Conservation (phyloP, 2,888 invertebrate genomes). For the Parthenolecanium corni region DNA sequence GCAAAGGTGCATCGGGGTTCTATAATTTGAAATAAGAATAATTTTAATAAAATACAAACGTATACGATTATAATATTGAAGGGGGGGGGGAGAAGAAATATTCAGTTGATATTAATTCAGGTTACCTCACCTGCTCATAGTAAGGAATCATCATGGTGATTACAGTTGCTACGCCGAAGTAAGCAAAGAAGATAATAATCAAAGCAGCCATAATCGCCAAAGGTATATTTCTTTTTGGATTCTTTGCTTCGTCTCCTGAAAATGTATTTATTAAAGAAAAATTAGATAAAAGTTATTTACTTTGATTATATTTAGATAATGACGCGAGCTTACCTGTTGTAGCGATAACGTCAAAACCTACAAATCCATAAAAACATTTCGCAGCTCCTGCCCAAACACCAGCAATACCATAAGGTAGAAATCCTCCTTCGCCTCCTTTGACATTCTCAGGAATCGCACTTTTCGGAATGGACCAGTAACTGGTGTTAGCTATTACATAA, state of each 20-base stretch:
- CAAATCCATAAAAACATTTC: constrained; percentile 65
- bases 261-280: background rate
- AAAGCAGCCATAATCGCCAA: constrained; percentile 77
- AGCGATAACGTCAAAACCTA: constrained; percentile 89
- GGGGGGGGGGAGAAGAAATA: background rate
- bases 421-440: constrained; percentile 68
- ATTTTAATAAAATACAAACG: background rate
- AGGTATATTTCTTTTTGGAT: constrained; percentile 83
- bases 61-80: background rate
- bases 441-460: constrained; percentile 46
- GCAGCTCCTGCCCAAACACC: constrained; percentile 82
- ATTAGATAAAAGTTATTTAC: background rate
- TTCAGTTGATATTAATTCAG: background rate
- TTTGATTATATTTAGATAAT: background rate
- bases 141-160: constrained; percentile 92
- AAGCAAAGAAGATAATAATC: constrained; percentile 70
- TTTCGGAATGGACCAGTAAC: constrained; percentile 33
- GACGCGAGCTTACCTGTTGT: constrained; percentile 52
- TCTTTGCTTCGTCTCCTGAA: constrained; percentile 72
- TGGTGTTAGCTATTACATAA: constrained; percentile 9
- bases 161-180: constrained; percentile 83
- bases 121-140: constrained; percentile 55
- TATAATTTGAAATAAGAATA: constrained; percentile 38
- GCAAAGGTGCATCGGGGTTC: constrained; percentile 75
- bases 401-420: constrained; percentile 78